Base-by-base conservation (phyloP, 2,888 invertebrate species). In the Microplitis deprimator region DNA sequence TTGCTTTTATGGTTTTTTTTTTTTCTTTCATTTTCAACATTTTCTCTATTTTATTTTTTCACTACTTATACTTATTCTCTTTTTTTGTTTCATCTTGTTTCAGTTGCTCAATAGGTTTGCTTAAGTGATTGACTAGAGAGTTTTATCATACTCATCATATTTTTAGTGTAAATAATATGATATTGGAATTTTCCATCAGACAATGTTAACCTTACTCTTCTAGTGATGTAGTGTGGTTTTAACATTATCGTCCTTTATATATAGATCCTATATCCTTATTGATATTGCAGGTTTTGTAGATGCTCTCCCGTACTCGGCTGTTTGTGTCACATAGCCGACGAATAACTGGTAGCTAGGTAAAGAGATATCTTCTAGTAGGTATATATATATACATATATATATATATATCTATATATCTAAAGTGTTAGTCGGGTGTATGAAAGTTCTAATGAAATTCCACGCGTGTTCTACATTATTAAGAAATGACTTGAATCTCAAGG, bases 371-470 rank as follows among this genome's bases (percentile, higher is more conserved):
- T 50, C 50, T 13, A 7, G 50, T 50, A 8, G 13, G 13, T 50
- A 13, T 50, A 50, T 50, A 13, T 50, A 13, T 50, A 13, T 10
- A 50, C 6, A 50, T 50, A 13, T 4, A 50, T 8, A 1, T 50
- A 50, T 50, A 50, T 50, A 50, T 13, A 50, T 13, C 10, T 50
- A 20, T 50, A 50, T 50, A 50, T 50, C 13, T 13, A 50, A 50
- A 50, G 50, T 50, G 50, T 50, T 50, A 50, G 50, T 50, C 50
- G 79, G 40, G 76, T 76, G 65, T 75, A 76, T 72, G 78, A 80
- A 79, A 77, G 79, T 78, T 79, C 80, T 85, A 85, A 85, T 85
- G 85, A 85, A 84, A 85, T 84, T 84, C 84, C 85, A 75, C 65
- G 74, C 79, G 73, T 78, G 78, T 71, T 74, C 61, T 70, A 68